Base-by-base conservation (phyloP, 2,113 vertebrate genomes). In the Copsychus sechellarum region DNA sequence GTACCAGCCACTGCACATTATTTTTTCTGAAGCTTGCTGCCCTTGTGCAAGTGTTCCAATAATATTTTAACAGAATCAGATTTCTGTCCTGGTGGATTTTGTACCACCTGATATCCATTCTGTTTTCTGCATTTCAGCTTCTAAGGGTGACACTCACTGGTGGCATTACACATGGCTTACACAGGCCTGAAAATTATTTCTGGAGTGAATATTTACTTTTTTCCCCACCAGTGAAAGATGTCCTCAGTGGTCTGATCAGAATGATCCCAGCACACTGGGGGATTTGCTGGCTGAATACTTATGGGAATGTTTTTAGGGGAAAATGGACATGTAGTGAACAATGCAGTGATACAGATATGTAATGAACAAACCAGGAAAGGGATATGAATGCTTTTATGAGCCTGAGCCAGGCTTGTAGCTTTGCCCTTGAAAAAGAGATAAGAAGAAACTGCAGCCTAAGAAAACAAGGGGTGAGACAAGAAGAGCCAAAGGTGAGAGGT, bases 41-140 rank as follows among this genome's bases (percentile, higher is more conserved):
- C 24, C 31, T 76, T 0, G 0, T 31, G 15, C 24, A 89, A 77
- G 14, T 6, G 17, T 5, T 76, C 34, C 29, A 14, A 5, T 8
- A 47, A n/a, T 5, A 42, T 22, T 38, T 6, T 6, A 7, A 61
- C 5, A 25, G 76, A 70, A 79, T 21, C 58, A n/a, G 38, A 85
- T 43, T 40, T 76, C 54, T 45, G 11, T 53, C 58, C 54, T 8
- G 6, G 42, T 7, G 25, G 60, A 42, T 36, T 86, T n/a, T 72
- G 33, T 53, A 26, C 53, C 6, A 11, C 16, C 14, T 17, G 12
- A 31, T 20, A 61, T 24, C 33, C 62, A 50, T 33, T 61, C 61
- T 7, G 21, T 10, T 48, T 56, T 45, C 45, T 25, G 10, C 8
- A 19, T n/a, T 33, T 61, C 61, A 7, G 21, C 9, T 53, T 56